Conservation (phyloP, 2,888 invertebrate species). For the Lasioglossum marginatum region DNA sequence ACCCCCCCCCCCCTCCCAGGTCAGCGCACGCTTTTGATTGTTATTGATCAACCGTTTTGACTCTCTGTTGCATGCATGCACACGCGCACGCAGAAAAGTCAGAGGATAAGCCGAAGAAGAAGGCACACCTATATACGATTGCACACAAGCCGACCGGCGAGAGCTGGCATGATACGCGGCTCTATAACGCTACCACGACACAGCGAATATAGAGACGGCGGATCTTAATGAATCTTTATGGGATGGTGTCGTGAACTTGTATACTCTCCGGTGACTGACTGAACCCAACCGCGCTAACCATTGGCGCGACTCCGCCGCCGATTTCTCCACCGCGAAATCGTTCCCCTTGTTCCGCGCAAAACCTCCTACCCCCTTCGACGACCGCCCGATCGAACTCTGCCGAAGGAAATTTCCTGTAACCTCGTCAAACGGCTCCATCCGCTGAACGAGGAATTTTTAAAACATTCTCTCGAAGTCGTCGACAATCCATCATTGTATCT, state of each 20-base stretch:
- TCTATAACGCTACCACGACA: constrained; percentile 82
- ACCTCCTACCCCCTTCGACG: not conserved
- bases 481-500: not conserved
- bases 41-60: constrained; percentile 82
- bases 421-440: not conserved
- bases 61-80: constrained; percentile 60
- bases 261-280: constrained; percentile 84
- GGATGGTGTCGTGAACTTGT: constrained; percentile 84
- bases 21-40: constrained; percentile 77
- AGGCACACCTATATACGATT: constrained; percentile 21
- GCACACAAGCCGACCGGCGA: constrained; percentile 38
- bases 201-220: constrained; percentile 81
- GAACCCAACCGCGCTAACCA: constrained; percentile 79
- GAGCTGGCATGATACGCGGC: constrained; percentile 72
- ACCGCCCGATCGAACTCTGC: not conserved
- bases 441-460: not conserved
- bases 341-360: constrained; percentile 2
- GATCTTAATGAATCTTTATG: constrained; percentile 84
- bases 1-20: constrained; percentile 19
- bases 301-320: constrained; percentile 74
- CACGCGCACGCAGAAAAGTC: constrained; percentile 34
- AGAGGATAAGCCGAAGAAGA: constrained; percentile 21
- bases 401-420: not conserved
- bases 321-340: constrained; percentile 44
- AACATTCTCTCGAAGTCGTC: not conserved